Base-by-base conservation (phyloP, 2,888 invertebrate species). In the Acrobeloides nanus region DNA sequence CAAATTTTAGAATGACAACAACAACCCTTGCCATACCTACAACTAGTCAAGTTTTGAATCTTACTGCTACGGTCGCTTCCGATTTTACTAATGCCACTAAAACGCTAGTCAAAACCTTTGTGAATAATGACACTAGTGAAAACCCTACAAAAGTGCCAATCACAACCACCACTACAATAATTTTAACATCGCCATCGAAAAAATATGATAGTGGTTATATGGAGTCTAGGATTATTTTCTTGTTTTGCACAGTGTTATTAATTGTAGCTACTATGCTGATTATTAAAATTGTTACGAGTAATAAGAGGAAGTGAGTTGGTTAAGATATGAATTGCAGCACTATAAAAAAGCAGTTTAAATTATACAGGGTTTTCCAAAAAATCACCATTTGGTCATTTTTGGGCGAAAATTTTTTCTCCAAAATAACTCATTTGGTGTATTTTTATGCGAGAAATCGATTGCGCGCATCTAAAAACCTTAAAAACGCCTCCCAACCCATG, bases 171-270 rank as follows among this genome's bases (percentile, higher is more conserved):
- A 18, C 48, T 18, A 18, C 44, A 10, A 25, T 1, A 12, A 10
- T 31, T 31, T 26, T 23, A 29, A 27, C 46, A 5, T 33, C 33
- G 8, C 27, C 47, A 3, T 17, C 20, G 12, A 53, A 20, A 17
- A 51, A 47, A 2, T 46, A 21, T 3, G 10, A 17, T 12, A 8
- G 15, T 7, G 37, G 38, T 21, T 23, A 23, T 23, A 31, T 21
- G 2, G 51, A 50, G n/a, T 50, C 59, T 7, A 53, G 57, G n/a
- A 53, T 53, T 1, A 44, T 64, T 25, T 55, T 61, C 31, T 48
- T 60, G 38, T 51, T 66, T 24, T 57, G 59, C 1, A 27, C 59
- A 10, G 47, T 66, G 5, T 51, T 66, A 3, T 62, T 66, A 43
- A 41, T 56, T 31, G 62, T 60, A 2, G 64, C 59, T 0, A 48